Evolutionary conservation across 2,113 vertebrate species (phyloP), one percentile per base, ranked within the genome.

Genomic region (Lipophrys pholis): DNA sequence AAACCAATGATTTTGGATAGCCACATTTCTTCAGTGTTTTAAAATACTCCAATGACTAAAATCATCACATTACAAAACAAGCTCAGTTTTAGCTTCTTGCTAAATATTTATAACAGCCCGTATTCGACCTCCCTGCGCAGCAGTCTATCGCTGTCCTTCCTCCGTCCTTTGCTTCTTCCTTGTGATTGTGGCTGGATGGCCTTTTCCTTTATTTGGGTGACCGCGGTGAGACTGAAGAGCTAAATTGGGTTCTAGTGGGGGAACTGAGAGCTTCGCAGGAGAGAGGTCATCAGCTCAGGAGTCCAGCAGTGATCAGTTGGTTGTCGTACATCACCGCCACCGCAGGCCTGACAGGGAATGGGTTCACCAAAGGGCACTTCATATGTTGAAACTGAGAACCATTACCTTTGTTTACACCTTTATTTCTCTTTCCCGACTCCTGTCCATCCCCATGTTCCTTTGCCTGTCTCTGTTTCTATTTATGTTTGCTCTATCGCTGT

Each of bases 91-190:
- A 14, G 17, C 39, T 48, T 11, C 73, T 41, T 62, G 49, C 55
- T 86, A 46, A 46, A 21, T 82, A 30, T 30, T 30, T 30, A 2
- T 83, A 73, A 72, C 78, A 75, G 62, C 66, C 45, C 46, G 42
- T 50, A 79, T 83, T 78, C 69, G 82, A 72, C 71, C 61, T 60
- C 77, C 57, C 72, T 65, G 69, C 72, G 72, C 75, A 41, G 71
- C 53, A 75, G 69, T 75, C 76, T 67, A 73, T 81, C 70, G 46
- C 50, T 53, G 56, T 73, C 73, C 79, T 84, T 69, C 15, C 16
- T 8, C 21, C 65, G 80, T 83, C 80, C 75, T 81, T 81, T 43
- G 66, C 58, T 54, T 56, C 46, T 45, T 73, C 43, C 35, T 58
- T 50, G 42, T 56, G 57, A 42, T 55, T 63, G 63, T n/a, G 30